Percentiles rank a stretch among this genome's conserved stretches.
Conservation (phyloP, 64 coral and sea anemone genomes). For the Stylophora pistillata region DNA sequence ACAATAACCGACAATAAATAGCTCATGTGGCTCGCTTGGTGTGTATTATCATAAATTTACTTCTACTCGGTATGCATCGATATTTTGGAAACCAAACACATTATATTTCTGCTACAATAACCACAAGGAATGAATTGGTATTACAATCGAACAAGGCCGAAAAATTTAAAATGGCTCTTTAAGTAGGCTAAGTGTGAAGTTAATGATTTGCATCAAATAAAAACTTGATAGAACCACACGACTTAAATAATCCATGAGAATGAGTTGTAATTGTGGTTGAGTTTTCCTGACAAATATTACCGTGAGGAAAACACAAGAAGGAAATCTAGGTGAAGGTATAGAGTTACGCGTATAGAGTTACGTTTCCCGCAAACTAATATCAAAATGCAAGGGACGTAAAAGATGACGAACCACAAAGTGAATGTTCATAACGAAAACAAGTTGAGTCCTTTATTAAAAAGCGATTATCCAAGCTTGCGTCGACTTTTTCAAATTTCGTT, state of each 20-base stretch:
- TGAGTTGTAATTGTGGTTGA: neutral
- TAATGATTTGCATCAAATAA: neutral
- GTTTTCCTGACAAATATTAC: neutral
- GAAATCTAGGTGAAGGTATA: neutral
- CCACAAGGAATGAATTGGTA: neutral
- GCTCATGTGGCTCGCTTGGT: neutral
- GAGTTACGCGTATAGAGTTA: too few species aligned
- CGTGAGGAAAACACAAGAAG: neutral
- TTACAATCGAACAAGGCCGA: neutral
- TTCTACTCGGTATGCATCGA: neutral
- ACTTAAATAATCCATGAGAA: neutral
- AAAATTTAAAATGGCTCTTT: neutral
- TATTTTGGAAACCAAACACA: neutral
- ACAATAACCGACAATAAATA: neutral
- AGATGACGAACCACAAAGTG: too few species aligned
- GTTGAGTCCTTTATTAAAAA: too few species aligned
- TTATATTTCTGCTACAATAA: neutral
- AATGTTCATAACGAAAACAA: too few species aligned
- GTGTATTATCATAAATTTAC: neutral
- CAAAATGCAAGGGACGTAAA: too few species aligned
- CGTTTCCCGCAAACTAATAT: too few species aligned
- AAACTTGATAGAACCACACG: conserved; percentile 21
- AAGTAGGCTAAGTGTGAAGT: conserved; percentile 1
- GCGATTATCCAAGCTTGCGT: too few species aligned
- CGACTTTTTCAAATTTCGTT: too few species aligned